phyloP scores from a whole-genome alignment of 2,113 vertebrate species.

The Platycercus adscitus region DNA sequence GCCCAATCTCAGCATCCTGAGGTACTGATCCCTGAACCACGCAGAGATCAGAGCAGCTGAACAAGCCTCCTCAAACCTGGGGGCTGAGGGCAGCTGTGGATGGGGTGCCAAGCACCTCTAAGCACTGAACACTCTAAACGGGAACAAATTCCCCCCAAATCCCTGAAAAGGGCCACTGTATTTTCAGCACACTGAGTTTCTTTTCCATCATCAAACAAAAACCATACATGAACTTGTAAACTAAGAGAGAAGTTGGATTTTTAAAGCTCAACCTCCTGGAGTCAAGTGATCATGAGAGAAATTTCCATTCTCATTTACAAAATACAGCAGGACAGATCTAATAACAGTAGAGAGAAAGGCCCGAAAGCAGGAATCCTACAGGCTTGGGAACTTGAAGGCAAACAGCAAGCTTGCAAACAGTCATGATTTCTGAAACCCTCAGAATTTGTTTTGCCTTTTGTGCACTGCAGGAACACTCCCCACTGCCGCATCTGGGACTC shows the following conservation, averaged over 20 bases:
- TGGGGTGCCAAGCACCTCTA: not conserved
- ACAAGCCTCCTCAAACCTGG: not conserved
- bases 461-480: not conserved
- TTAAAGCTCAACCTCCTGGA: not conserved
- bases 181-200: not conserved
- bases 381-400: not conserved
- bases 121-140: not conserved
- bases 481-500: not conserved
- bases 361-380: not conserved
- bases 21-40: not conserved
- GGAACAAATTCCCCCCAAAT: not conserved
- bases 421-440: not conserved
- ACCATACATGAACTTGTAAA: not conserved
- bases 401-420: not conserved
- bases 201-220: not conserved
- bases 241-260: not conserved
- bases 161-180: not conserved
- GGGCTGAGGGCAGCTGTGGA: not conserved
- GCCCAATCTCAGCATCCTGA: not conserved
- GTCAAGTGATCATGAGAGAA: not conserved
- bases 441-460: not conserved
- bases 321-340: not conserved
- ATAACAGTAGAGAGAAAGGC: not conserved
- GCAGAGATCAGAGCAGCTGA: not conserved
- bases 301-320: not conserved